These are phyloP conservation scores for Cyaniris semiargus DNA, from an alignment of 2,888 invertebrate species.

Conservation along the genomic window DNA sequence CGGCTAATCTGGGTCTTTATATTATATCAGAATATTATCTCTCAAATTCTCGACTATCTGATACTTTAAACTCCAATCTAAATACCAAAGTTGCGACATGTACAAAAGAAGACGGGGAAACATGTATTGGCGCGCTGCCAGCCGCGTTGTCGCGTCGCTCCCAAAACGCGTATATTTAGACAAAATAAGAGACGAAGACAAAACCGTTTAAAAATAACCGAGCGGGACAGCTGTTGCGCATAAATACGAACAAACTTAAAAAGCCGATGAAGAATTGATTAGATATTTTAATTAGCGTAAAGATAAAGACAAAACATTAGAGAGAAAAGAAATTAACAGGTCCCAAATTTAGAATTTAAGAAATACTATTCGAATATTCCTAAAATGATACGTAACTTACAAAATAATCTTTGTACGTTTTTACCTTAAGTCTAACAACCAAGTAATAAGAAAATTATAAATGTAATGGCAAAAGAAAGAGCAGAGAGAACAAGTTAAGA, in stretches of 20 bases:
- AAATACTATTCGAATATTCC: background rate
- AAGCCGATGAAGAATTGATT: slow-evolving; percentile 43
- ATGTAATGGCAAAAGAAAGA: background rate
- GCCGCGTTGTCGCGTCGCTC: slow-evolving; percentile 73
- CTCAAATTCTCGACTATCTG: background rate
- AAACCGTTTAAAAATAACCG: slow-evolving; percentile 80
- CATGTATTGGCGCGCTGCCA: slow-evolving; percentile 69
- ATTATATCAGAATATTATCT: too few relatives aligned
- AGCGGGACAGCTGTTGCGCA: slow-evolving; percentile 77
- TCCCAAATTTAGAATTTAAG: background rate
- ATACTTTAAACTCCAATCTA: slow-evolving; percentile 3
- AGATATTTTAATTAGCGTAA: slow-evolving; percentile 35
- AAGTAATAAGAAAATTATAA: background rate
- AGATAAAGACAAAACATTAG: background rate
- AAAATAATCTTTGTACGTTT: background rate
- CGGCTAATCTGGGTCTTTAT: too few relatives aligned
- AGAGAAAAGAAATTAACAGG: background rate
- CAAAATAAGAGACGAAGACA: slow-evolving; percentile 81
- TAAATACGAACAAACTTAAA: slow-evolving; percentile 74
- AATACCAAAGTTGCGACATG: slow-evolving; percentile 44
- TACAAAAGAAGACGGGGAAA: slow-evolving; percentile 68
- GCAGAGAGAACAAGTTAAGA: background rate
- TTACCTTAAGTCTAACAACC: too few relatives aligned
- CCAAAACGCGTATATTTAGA: slow-evolving; percentile 81
- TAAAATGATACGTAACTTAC: background rate